phyloP scores from a whole-genome alignment of 2,113 vertebrate species.

The human region GRCh38 chr4:26872001-26872500 shows the following conservation, averaged over 20 bases:
- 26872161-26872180: slow-evolving; percentile 30
- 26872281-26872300: not conserved
- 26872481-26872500: not conserved
- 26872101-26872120: not conserved
- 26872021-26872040: not conserved
- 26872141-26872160: slow-evolving; percentile 12
- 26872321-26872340: not conserved
- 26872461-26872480: not conserved
- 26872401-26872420: slow-evolving; percentile 29
- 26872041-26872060: not conserved
- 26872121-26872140: slow-evolving; percentile 6
- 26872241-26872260: not conserved
- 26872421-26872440: slow-evolving; percentile 5
- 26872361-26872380: not conserved
- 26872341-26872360: slow-evolving; percentile 33
- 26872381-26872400: not conserved
- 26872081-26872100: not conserved
- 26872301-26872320: not conserved
- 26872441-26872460: not conserved
- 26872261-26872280: not conserved
- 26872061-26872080: not conserved
- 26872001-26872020: not conserved
- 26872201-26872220: not conserved
- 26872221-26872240: not conserved
- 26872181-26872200: not conserved